phyloP scores from a whole-genome alignment of 1,140 invertebrate genomes.

The Amphibalanus amphitrite region DNA sequence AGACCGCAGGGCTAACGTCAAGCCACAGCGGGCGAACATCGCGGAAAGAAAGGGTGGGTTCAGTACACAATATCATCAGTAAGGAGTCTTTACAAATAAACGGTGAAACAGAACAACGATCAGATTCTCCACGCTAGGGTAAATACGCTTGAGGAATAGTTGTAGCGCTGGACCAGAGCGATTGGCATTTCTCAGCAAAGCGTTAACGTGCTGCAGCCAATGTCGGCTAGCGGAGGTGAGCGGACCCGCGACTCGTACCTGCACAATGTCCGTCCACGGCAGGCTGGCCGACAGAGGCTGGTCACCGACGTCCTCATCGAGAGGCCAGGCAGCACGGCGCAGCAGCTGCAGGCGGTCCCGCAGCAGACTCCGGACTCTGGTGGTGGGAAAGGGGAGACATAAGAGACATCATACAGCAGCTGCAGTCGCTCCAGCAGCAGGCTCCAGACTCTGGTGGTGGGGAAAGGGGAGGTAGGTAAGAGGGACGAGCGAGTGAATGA shows the following conservation, averaged over 20 bases:
- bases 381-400: no score
- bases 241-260: neutral
- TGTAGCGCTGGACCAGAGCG: neutral
- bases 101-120: neutral
- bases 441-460: no score
- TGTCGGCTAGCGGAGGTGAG: no score
- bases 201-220: neutral
- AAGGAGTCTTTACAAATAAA: neutral
- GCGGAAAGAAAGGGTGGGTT: neutral
- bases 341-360: neutral
- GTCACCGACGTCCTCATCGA: neutral
- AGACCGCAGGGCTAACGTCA: no score
- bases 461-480: no score
- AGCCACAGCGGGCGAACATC: neutral
- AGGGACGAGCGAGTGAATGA: no score
- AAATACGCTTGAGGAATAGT: neutral
- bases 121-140: neutral
- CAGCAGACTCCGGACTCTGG: neutral
- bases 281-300: neutral
- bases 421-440: no score
- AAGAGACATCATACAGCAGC: no score
- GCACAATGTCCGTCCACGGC: neutral
- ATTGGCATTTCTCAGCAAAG: neutral
- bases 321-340: neutral
- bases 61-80: neutral